Evolutionary conservation across 2,888 invertebrate species (phyloP).

Genomic region (Electrophaes corylata): DNA sequence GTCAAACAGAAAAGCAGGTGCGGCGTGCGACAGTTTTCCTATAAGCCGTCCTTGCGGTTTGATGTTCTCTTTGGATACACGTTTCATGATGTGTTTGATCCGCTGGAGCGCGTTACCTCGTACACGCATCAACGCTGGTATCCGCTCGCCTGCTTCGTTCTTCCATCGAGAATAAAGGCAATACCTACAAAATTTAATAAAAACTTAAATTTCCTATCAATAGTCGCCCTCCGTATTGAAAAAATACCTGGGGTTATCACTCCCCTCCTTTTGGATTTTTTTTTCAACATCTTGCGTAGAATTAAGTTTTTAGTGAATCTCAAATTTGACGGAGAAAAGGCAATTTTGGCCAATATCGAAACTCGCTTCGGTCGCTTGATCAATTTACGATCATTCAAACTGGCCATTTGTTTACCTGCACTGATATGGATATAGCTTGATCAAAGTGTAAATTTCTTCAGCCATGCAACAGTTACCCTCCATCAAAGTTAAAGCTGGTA

Average conservation of each 20-base stretch:
- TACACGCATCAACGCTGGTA: constrained; percentile 93
- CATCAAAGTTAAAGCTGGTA: constrained; percentile 96
- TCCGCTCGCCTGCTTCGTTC: constrained; percentile 89
- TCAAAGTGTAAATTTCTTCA: constrained; percentile 97
- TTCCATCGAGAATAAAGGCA: constrained; percentile 98
- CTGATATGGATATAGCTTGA: constrained; percentile 94
- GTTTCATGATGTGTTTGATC: constrained; percentile 98
- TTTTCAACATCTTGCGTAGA: too few relatives aligned
- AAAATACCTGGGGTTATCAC: too few relatives aligned
- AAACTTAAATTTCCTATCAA: neutral
- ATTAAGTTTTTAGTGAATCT: too few relatives aligned
- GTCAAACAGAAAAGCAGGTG: constrained; percentile 97
- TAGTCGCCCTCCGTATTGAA: too few relatives aligned
- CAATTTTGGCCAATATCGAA: too few relatives aligned
- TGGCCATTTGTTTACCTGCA: constrained; percentile 82
- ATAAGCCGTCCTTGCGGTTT: constrained; percentile 98
- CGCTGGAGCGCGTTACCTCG: constrained; percentile 95
- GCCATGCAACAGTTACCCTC: constrained; percentile 98
- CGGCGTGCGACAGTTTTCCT: constrained; percentile 98
- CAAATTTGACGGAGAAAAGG: too few relatives aligned
- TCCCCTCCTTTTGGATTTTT: too few relatives aligned
- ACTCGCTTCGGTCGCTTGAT: too few relatives aligned
- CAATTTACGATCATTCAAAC: neutral
- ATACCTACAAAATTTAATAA: constrained; percentile 79
- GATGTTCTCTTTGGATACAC: constrained; percentile 98